phyloP scores from a whole-genome alignment of 1,140 invertebrate species.

The Drosophila malerkotliana region DNA sequence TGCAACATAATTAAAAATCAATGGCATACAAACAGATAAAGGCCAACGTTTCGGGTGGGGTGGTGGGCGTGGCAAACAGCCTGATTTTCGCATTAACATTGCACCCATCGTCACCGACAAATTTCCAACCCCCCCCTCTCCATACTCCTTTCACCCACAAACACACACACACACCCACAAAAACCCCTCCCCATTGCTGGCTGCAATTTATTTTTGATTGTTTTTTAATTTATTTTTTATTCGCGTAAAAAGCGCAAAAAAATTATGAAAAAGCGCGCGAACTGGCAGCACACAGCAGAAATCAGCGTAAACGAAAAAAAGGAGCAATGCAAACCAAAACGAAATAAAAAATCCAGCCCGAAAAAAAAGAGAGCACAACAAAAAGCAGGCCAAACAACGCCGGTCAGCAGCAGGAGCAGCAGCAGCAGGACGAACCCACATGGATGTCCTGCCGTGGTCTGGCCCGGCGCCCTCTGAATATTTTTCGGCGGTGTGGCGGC shows the following conservation, averaged over 20 bases:
- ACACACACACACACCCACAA: constrained; percentile 13
- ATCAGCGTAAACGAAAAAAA: constrained; percentile 55
- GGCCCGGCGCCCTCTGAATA: constrained; percentile 21
- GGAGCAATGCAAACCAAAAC: constrained; percentile 29
- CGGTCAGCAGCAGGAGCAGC: constrained; percentile 53
- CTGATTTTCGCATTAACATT: constrained; percentile 76
- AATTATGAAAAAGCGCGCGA: constrained; percentile 63
- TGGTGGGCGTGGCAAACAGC: constrained; percentile 53
- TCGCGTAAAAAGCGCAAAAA: constrained; percentile 63
- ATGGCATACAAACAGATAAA: constrained; percentile 81
- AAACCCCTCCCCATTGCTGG: constrained; percentile 17
- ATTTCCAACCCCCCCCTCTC: background rate
- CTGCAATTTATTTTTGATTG: constrained; percentile 77
- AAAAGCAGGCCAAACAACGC: constrained; percentile 66
- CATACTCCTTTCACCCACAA: background rate
- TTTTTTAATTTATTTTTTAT: constrained; percentile 82
- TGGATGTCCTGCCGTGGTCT: constrained; percentile 22
- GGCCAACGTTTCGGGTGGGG: constrained; percentile 15
- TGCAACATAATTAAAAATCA: constrained; percentile 83
- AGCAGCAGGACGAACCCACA: constrained; percentile 48
- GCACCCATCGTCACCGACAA: constrained; percentile 21
- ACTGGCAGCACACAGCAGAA: constrained; percentile 57
- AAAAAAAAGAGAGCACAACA: constrained; percentile 42
- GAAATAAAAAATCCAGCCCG: constrained; percentile 18
- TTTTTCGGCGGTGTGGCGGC: constrained; percentile 68